Percentiles rank a stretch among this genome's conserved stretches.
These are phyloP conservation scores for Dromococcyx pavoninus DNA, from an alignment of 2,797 vertebrate genomes.

Conservation along the genomic window DNA sequence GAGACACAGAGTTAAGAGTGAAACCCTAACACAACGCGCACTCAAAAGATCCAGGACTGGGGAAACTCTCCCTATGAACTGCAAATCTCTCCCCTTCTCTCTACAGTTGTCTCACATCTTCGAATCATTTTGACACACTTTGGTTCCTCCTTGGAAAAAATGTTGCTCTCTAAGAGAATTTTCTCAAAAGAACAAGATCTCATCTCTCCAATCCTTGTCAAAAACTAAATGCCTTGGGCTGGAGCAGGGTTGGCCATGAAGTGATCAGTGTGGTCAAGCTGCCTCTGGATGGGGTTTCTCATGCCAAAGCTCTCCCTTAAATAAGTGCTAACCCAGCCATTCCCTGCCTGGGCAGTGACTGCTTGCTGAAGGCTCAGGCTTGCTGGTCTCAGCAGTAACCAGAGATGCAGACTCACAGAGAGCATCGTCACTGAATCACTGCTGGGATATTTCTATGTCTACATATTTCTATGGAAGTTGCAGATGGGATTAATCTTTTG, in stretches of 20 bases:
- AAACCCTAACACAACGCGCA: not conserved
- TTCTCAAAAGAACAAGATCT: not conserved
- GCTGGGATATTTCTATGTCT: not conserved
- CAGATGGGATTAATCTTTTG: not conserved
- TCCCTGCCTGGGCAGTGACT: not conserved
- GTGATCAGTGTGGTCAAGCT: fast-evolving
- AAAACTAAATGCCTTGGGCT: not conserved
- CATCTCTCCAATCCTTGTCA: not conserved
- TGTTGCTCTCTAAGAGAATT: not conserved
- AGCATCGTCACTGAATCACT: not conserved
- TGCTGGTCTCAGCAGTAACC: not conserved
- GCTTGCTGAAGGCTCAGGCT: not conserved
- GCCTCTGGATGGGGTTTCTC: not conserved
- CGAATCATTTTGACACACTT: not conserved
- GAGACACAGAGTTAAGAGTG: not conserved
- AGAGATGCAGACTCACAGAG: not conserved
- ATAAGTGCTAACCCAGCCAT: not conserved
- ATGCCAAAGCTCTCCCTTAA: not conserved
- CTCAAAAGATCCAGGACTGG: not conserved
- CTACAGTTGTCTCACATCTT: not conserved
- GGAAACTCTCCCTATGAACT: not conserved
- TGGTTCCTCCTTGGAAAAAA: not conserved
- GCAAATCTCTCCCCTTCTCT: not conserved
- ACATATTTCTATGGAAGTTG: not conserved
- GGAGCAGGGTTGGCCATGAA: not conserved